A percentile compares a stretch with the other conserved stretches of the same genome.
These are phyloP conservation scores for Grapholita molesta DNA, from an alignment of 1,140 invertebrate species.

Conservation along the genomic window DNA sequence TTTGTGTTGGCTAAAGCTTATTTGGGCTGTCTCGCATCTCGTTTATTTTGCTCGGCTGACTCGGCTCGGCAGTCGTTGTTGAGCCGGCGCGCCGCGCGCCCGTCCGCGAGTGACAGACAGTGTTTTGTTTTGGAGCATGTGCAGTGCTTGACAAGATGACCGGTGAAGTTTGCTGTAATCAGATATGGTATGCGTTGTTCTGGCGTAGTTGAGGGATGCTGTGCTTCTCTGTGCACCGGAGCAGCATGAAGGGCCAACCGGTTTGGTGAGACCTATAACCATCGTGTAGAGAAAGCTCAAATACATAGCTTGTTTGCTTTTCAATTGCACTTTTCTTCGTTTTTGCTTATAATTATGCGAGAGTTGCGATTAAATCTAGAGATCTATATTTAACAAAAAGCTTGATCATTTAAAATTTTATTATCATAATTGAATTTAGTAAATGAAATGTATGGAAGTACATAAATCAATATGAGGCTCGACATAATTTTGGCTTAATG, in stretches of 20 bases:
- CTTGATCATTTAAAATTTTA: no score
- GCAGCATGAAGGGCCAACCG: slow-evolving; percentile 72
- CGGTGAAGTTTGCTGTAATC: slow-evolving; percentile 49
- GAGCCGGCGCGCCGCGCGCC: slow-evolving; percentile 31
- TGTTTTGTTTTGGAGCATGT: slow-evolving; percentile 49
- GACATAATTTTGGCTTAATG: neutral
- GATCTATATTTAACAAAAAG: no score
- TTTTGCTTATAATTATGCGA: slow-evolving; percentile 10
- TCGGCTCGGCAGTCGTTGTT: slow-evolving; percentile 46
- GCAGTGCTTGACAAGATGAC: slow-evolving; percentile 63
- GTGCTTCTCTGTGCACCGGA: slow-evolving; percentile 49
- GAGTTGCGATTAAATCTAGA: no score
- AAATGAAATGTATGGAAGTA: no score
- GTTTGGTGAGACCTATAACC: slow-evolving; percentile 66
- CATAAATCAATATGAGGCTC: neutral
- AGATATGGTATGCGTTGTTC: slow-evolving; percentile 51
- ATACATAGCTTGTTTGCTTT: slow-evolving; percentile 20
- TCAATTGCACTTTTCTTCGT: neutral
- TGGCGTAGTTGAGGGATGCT: slow-evolving; percentile 55
- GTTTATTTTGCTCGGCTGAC: slow-evolving; percentile 46
- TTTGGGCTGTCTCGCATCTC: slow-evolving; percentile 40
- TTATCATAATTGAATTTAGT: no score
- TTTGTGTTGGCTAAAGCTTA: slow-evolving; percentile 20
- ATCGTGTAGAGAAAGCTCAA: slow-evolving; percentile 55
- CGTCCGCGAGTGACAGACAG: slow-evolving; percentile 28